A percentile compares a stretch with the other conserved stretches of the same genome.
Conservation (phyloP, 2,113 vertebrate genomes). For the Paraplagusia blochii region DNA sequence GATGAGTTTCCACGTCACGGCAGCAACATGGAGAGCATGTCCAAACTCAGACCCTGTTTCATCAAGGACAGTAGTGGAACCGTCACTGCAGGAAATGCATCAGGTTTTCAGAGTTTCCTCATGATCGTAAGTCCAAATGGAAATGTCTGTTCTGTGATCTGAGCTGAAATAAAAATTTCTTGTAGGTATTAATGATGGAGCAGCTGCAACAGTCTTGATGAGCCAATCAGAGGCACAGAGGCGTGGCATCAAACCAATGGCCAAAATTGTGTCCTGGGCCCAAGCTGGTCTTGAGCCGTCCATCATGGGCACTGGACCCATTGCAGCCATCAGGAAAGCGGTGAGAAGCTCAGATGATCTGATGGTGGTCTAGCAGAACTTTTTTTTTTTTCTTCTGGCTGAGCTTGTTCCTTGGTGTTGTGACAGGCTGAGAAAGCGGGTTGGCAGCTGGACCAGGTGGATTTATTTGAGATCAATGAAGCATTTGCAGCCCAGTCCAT, state of each 20-base stretch:
- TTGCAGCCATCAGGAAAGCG: slow-evolving; percentile 89
- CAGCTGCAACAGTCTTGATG: slow-evolving; percentile 92
- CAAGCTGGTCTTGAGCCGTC: slow-evolving; percentile 91
- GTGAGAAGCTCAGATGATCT: slow-evolving; percentile 80
- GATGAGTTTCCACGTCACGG: slow-evolving; percentile 93
- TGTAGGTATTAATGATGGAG: slow-evolving; percentile 91
- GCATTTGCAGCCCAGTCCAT: slow-evolving; percentile 86
- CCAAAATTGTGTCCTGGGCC: slow-evolving; percentile 84
- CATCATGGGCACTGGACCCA: slow-evolving; percentile 90
- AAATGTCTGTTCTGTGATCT: background rate
- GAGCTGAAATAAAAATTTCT: background rate
- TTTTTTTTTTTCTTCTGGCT: background rate
- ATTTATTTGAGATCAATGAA: slow-evolving; percentile 95
- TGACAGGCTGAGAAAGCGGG: slow-evolving; percentile 86
- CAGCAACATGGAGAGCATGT: slow-evolving; percentile 80
- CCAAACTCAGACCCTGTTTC: slow-evolving; percentile 89
- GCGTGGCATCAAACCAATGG: slow-evolving; percentile 83
- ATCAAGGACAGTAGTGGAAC: slow-evolving; percentile 86
- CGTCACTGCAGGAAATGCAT: slow-evolving; percentile 90
- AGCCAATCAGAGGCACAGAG: slow-evolving; percentile 83
- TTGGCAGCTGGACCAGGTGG: slow-evolving; percentile 88
- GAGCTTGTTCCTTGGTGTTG: background rate
- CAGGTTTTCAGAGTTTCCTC: slow-evolving; percentile 75
- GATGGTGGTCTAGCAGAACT: background rate
- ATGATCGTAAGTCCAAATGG: background rate